A percentile compares a stretch with the other conserved stretches of the same genome.
Evolutionary conservation across 2,113 vertebrate species (phyloP).

Genomic region (Eptesicus fuscus): DNA sequence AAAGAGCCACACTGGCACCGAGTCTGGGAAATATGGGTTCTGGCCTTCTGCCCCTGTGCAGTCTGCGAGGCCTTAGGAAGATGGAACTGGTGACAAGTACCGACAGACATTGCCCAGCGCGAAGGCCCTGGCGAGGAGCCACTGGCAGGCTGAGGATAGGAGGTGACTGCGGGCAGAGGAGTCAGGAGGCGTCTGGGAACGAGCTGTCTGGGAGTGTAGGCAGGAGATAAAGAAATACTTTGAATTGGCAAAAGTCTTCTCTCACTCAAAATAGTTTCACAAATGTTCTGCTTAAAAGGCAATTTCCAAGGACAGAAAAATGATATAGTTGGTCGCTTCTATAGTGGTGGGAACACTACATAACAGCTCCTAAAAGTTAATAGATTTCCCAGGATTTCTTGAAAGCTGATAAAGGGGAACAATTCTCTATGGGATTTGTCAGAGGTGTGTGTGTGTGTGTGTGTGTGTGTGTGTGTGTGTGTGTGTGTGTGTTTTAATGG

Average conservation of each 20-base stretch:
- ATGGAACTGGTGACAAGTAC: background rate
- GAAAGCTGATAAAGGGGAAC: conserved; percentile 24
- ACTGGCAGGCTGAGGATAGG: background rate
- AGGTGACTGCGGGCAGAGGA: background rate
- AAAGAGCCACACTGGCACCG: background rate
- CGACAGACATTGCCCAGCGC: fast-evolving
- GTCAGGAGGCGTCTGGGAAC: background rate
- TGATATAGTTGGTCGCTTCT: background rate
- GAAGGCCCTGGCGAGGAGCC: fast-evolving
- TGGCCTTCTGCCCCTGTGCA: background rate
- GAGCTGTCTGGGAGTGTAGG: background rate
- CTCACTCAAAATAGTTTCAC: background rate
- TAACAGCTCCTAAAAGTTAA: background rate
- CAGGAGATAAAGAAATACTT: background rate
- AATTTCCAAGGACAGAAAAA: conserved; percentile 33
- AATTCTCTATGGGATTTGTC: conserved; percentile 39
- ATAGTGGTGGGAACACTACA: background rate
- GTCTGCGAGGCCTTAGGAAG: no score
- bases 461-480: conserved; percentile 31
- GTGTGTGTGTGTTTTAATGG: conserved; percentile 30
- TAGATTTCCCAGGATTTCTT: conserved; percentile 16
- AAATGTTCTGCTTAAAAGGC: background rate
- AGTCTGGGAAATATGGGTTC: background rate
- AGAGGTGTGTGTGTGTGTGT: conserved; percentile 28
- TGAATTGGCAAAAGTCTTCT: background rate